Base-by-base conservation (phyloP, 1,140 invertebrate species). In the Episyrphus balteatus region DNA sequence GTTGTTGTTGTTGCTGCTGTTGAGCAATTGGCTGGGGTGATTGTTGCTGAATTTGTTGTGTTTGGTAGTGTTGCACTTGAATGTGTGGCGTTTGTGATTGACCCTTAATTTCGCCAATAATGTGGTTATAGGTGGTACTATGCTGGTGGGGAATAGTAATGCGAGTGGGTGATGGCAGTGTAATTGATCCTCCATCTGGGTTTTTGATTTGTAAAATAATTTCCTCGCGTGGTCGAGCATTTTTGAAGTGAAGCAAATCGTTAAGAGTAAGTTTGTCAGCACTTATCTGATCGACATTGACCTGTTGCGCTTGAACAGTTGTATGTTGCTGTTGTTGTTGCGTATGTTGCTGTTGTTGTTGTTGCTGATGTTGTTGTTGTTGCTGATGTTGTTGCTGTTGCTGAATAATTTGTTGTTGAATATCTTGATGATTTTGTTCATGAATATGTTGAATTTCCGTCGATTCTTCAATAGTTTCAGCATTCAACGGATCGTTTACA, bases 51-150 rank as follows among this genome's bases (percentile, higher is more conserved):
- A 61, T 56, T 51, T 64, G 62, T 40, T 64, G 62, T 9, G 62
- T 62, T 52, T 65, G 62, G 34, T 65, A 65, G 38, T 65, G 62
- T 9, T 62, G 62, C 39, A 65, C 40, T 2, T 62, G 65, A 13
- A 65, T 65, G 49, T 65, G 62, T 44, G 65, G 62, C 2, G 62
- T 62, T 46, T 65, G 65, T n/a, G 65, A 65, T 39, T 65, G 62
- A 43, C 62, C n/a, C n/a, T n/a, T n/a, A n/a, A n/a, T n/a, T n/a
- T n/a, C n/a, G n/a, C n/a, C n/a, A n/a, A n/a, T n/a, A n/a, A n/a
- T n/a, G n/a, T n/a, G n/a, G n/a, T n/a, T n/a, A n/a, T n/a, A n/a
- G n/a, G n/a, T n/a, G n/a, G n/a, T n/a, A n/a, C n/a, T n/a, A 41
- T 51, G 50, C 13, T 51, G 49, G 7, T 30, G 42, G 17, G 50